These are phyloP conservation scores for Carassius auratus DNA, from an alignment of 2,113 vertebrate species.

Conservation along the genomic window DNA sequence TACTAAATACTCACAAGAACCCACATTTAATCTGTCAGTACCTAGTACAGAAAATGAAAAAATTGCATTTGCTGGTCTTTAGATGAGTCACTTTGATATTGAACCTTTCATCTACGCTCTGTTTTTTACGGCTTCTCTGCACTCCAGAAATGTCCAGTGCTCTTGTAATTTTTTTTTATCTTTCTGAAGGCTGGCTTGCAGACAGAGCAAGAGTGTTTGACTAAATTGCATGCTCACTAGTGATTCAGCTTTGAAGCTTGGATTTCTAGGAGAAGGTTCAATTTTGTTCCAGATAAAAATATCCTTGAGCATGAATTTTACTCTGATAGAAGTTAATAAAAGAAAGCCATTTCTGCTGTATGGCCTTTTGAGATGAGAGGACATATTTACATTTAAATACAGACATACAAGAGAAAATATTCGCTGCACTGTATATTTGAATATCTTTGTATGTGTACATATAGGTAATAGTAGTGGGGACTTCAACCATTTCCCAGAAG, in stretches of 20 bases:
- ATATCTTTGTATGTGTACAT: constrained; percentile 27
- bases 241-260: constrained; percentile 25
- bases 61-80: constrained; percentile 2
- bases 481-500: constrained; percentile 86
- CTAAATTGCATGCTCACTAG: not conserved
- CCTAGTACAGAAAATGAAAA: not conserved
- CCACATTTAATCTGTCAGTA: not conserved
- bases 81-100: not conserved
- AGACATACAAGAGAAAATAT: not conserved
- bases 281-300: constrained; percentile 12
- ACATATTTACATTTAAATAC: not conserved
- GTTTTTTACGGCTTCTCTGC: not conserved
- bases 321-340: constrained; percentile 33
- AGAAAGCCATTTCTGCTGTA: not conserved
- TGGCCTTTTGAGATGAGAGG: constrained; percentile 4
- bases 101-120: not conserved
- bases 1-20: not conserved
- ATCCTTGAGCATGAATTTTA: not conserved
- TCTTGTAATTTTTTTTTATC: not conserved
- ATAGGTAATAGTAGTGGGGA: constrained; percentile 75
- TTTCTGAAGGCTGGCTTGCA: not conserved
- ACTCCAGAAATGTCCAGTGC: not conserved
- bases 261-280: not conserved
- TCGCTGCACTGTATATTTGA: not conserved
- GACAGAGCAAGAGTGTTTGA: not conserved